Evolutionary conservation across 2,113 vertebrate species (phyloP), one percentile per base, ranked within the genome.

Genomic region (Sylvilagus bachmani): DNA sequence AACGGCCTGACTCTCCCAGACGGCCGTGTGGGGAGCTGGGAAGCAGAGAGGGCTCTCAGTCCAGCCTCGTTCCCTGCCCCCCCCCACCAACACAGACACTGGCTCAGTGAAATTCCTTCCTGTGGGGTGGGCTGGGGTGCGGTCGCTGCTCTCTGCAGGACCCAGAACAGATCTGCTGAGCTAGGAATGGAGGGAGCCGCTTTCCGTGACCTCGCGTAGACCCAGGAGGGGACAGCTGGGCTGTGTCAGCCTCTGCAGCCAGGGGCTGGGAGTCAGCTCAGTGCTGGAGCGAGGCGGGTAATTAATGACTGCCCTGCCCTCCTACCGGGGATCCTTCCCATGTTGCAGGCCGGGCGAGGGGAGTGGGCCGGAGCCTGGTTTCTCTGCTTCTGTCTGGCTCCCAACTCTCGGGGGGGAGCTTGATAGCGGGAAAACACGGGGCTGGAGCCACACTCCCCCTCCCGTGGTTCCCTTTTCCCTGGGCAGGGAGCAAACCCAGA

Each of bases 101-200:
- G 53, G 58, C 85, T 91, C 24, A 53, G 90, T 62, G 27, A 66
- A 81, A 71, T 78, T 93, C 82, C 38, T 90, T 53, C 49, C 75
- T 7, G 0, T 12, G 44, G 51, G 74, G 53, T 80, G 73, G 67
- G 49, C 27, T 31, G 64, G 86, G 84, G 87, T 44, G 78, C 93
- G 71, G 77, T 27, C 33, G 19, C 91, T 78, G 77, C 44, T 92
- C 55, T 94, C 91, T 1, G 36, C 1, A 21, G 86, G 92, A 75
- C 3, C 64, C n/a, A 73, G 80, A 6, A 38, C 64, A 36, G 51
- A 83, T 96, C 78, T 95, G 93, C 97, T 86, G 92, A 87, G 74
- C 84, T 86, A 55, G 93, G 93, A 79, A 55, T 6, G 33, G 17
- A 21, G 62, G 77, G 36, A 69, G 49, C 36, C 31, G 77, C 73